These are phyloP conservation scores for Chloroceryle inda DNA, from an alignment of 2,797 vertebrate genomes.

Conservation along the genomic window DNA sequence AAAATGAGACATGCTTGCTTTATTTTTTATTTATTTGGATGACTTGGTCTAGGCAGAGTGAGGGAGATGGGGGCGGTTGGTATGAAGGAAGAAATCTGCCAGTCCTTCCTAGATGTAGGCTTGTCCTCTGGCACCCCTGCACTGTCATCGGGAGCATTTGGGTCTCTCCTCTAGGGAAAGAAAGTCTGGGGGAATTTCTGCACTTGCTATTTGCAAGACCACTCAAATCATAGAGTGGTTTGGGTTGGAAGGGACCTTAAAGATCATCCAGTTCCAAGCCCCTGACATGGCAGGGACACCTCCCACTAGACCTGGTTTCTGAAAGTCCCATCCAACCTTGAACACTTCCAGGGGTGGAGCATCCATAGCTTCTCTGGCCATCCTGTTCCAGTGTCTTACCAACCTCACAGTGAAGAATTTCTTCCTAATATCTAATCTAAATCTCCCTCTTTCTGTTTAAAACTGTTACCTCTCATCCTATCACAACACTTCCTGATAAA, in stretches of 20 bases:
- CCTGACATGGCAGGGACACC: neutral
- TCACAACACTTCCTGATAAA: neutral
- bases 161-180: neutral
- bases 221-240: neutral
- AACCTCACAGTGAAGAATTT: neutral
- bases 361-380: neutral
- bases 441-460: neutral
- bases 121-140: neutral
- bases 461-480: neutral
- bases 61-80: neutral
- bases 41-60: neutral
- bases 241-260: neutral
- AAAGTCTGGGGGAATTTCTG: neutral
- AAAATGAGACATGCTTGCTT: conserved; percentile 8
- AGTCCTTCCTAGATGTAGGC: neutral
- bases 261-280: no score
- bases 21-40: neutral
- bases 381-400: neutral
- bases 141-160: accelerated
- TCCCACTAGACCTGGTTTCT: neutral
- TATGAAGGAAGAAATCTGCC: neutral
- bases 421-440: neutral
- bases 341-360: neutral
- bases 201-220: neutral
- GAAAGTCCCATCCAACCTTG: neutral